Base-by-base conservation (phyloP, 2,888 invertebrate species). In the Icerya purchasi region DNA sequence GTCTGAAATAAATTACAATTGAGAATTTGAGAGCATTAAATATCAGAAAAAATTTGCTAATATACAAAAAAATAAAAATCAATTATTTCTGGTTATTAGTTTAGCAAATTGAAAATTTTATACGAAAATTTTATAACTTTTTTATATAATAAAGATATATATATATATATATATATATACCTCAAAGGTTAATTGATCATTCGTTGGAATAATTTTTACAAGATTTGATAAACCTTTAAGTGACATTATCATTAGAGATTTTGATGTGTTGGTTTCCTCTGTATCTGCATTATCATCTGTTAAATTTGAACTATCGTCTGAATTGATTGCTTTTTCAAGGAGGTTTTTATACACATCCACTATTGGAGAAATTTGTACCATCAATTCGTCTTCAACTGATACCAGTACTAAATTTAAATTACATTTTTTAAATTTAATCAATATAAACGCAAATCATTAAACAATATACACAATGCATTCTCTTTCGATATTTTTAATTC, bases 201-300 rank as follows among this genome's bases (percentile, higher is more conserved):
- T 36, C 8, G 36, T 14, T 8, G 36, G 36, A 8, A 36, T 8
- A 36, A 36, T 36, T 36, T 36, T 36, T 8, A 36, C 14, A 5
- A 36, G 36, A 36, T 14, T 36, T 8, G 36, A 36, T 36, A 36
- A 36, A 36, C 56, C 56, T 22, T 56, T 51, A 5, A 60, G 50
- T 25, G 59, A 23, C 50, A 60, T 57, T 19, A 71, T 69, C 51
- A 70, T 65, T 23, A 68, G 66, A 56, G 63, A 63, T 18, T 65
- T 63, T 5, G 72, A 62, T 25, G 67, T 62, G n/a, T 21, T 54
- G 50, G 57, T 52, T 10, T 71, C 71, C 8, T 64, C 64, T 64
- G 72, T 72, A 22, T 67, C 68, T 49, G 66, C 67, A n/a, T 65
- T 59, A 53, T 67, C 68, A n/a, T 68, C 67, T 56, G 68, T 67